These are phyloP conservation scores for Pseudoips prasinana DNA, from an alignment of 2,888 invertebrate species.

Conservation along the genomic window DNA sequence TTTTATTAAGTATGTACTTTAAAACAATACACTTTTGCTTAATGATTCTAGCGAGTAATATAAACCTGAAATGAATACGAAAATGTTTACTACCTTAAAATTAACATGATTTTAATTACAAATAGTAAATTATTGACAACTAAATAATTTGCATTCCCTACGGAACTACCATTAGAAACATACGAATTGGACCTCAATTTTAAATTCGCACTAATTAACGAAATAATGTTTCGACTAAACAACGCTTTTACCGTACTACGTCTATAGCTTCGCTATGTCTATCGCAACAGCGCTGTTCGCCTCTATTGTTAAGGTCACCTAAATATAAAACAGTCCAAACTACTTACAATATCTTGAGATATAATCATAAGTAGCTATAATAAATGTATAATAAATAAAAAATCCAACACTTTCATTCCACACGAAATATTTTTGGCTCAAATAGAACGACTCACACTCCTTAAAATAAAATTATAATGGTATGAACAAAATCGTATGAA, in stretches of 20 bases:
- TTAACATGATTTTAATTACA: conserved; percentile 73
- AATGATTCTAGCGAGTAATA: conserved; percentile 77
- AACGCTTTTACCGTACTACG: conserved; percentile 34
- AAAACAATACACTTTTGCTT: conserved; percentile 77
- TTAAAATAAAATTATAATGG: conserved; percentile 22
- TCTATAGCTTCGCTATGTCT: conserved; percentile 39
- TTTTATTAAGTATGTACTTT: conserved; percentile 71
- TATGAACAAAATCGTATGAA: conserved; percentile 18
- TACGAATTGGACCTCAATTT: conserved; percentile 79
- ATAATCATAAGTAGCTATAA: conserved; percentile 29
- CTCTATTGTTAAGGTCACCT: conserved; percentile 41
- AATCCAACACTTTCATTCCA: conserved; percentile 30
- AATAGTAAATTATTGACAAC: conserved; percentile 57
- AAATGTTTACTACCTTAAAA: conserved; percentile 68
- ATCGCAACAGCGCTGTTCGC: conserved; percentile 32
- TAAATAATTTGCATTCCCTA: conserved; percentile 48
- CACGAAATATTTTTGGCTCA: conserved; percentile 31
- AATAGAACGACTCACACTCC: conserved; percentile 20
- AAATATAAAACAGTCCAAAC: conserved; percentile 48
- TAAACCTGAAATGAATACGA: conserved; percentile 69
- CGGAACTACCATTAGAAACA: conserved; percentile 69
- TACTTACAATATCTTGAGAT: conserved; percentile 29
- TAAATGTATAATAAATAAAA: conserved; percentile 34
- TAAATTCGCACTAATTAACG: conserved; percentile 72
- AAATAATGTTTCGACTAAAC: conserved; percentile 48